Evolutionary conservation across 2,113 vertebrate genomes (phyloP).

Genomic region (Tragulus kanchil): DNA sequence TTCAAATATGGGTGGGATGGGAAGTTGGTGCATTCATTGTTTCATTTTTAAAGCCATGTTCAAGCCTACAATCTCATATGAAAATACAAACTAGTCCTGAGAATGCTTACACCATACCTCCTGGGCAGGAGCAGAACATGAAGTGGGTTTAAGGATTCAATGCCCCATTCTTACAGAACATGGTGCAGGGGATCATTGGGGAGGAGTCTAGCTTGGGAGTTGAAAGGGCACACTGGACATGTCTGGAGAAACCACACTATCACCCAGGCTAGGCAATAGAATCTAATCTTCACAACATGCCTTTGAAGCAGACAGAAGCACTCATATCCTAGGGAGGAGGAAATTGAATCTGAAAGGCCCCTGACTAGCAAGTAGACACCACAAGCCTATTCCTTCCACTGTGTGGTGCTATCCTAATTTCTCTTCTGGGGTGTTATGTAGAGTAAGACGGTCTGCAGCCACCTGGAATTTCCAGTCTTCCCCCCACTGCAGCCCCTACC

Average conservation of each 20-base stretch:
- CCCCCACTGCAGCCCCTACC: not conserved
- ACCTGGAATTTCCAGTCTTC: not conserved
- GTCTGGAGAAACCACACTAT: not conserved
- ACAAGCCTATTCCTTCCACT: not conserved
- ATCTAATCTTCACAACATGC: not conserved
- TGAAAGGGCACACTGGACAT: not conserved
- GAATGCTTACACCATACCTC: not conserved
- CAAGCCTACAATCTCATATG: not conserved
- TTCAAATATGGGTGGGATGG: not conserved
- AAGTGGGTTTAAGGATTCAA: not conserved
- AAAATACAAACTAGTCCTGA: not conserved
- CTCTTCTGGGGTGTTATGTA: not conserved
- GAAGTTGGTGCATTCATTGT: not conserved
- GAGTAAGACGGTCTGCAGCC: not conserved
- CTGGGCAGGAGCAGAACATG: not conserved
- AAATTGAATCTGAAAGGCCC: not conserved
- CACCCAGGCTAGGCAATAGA: not conserved
- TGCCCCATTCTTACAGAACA: not conserved
- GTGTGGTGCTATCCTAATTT: not conserved
- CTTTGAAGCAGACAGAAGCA: not conserved
- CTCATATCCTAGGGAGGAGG: not conserved
- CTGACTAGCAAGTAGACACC: not conserved
- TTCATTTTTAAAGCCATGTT: constrained; percentile 25
- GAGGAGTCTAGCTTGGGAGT: not conserved
- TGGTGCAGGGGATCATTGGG: not conserved